Percentiles rank a stretch among this genome's conserved stretches.
Evolutionary conservation across 2,888 invertebrate species (phyloP).

Genomic region (Pseudeuparius sepicola): DNA sequence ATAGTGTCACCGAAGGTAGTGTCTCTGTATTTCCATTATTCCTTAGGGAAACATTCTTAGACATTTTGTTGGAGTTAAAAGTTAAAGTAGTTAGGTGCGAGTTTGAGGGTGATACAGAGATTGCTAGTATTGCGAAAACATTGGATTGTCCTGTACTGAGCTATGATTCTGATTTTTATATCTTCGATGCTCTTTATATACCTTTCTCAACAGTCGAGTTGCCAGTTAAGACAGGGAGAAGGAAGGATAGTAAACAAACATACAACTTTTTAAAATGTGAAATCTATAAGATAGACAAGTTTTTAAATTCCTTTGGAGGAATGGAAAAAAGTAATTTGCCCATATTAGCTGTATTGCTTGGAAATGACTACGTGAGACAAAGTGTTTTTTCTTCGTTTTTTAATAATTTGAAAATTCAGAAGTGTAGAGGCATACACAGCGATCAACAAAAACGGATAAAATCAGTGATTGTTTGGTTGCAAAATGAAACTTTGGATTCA

Average conservation of each 20-base stretch:
- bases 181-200: slow-evolving; percentile 76
- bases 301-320: slow-evolving; percentile 55
- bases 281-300: slow-evolving; percentile 60
- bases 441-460: slow-evolving; percentile 60
- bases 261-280: slow-evolving; percentile 51
- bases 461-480: slow-evolving; percentile 65
- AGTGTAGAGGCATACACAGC: slow-evolving; percentile 43
- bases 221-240: slow-evolving; percentile 30
- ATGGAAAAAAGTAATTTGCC: slow-evolving; percentile 54
- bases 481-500: slow-evolving; percentile 56
- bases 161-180: slow-evolving; percentile 90
- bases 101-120: slow-evolving; percentile 84
- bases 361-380: slow-evolving; percentile 78
- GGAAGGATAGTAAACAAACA: slow-evolving; percentile 20
- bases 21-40: slow-evolving; percentile 64
- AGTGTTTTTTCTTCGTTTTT: slow-evolving; percentile 62
- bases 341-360: slow-evolving; percentile 70
- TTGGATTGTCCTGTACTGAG: slow-evolving; percentile 80
- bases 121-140: slow-evolving; percentile 69
- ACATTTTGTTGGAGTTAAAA: slow-evolving; percentile 54
- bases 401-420: slow-evolving; percentile 49
- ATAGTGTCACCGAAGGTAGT: slow-evolving; percentile 45
- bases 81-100: slow-evolving; percentile 63
- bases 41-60: slow-evolving; percentile 62
- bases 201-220: slow-evolving; percentile 59